Conservation (phyloP, 2,888 invertebrate genomes). For the Drosophila buzzatii region DNA sequence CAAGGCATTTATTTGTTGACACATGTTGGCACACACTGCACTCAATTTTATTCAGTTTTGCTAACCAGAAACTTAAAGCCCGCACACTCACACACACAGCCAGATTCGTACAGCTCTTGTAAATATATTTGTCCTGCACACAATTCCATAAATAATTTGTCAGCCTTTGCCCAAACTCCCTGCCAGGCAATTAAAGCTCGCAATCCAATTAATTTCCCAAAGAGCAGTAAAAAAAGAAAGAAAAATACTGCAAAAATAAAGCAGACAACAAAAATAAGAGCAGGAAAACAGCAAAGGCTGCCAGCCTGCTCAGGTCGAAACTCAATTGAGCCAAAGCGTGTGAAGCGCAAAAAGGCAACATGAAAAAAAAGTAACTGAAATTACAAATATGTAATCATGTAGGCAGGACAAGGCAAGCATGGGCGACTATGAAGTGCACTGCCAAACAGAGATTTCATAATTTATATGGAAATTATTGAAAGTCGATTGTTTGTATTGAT, state of each 20-base stretch:
- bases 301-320: slow-evolving; percentile 47
- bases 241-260: slow-evolving; percentile 34
- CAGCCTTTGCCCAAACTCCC: slow-evolving; percentile 27
- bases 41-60: slow-evolving; percentile 27
- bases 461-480: background rate
- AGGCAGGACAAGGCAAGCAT: slow-evolving; percentile 1
- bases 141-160: slow-evolving; percentile 59
- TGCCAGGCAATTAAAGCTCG: slow-evolving; percentile 60
- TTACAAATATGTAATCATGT: slow-evolving; percentile 30
- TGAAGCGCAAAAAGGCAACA: slow-evolving; percentile 43
- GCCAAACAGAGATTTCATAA: background rate
- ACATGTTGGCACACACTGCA: slow-evolving; percentile 20
- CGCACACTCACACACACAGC: background rate
- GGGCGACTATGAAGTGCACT: slow-evolving; percentile 21
- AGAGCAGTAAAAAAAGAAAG: slow-evolving; percentile 12
- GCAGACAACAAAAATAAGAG: background rate
- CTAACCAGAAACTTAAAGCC: slow-evolving; percentile 25
- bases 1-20: slow-evolving; percentile 34
- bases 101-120: background rate
- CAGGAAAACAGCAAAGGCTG: slow-evolving; percentile 12
- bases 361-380: slow-evolving; percentile 13
- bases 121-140: slow-evolving; percentile 33
- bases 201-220: slow-evolving; percentile 67
- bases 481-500: no score
- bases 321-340: slow-evolving; percentile 61